Evolutionary conservation across 1,140 invertebrate genomes (phyloP).

Genomic region (Macrobrachium nipponense): DNA sequence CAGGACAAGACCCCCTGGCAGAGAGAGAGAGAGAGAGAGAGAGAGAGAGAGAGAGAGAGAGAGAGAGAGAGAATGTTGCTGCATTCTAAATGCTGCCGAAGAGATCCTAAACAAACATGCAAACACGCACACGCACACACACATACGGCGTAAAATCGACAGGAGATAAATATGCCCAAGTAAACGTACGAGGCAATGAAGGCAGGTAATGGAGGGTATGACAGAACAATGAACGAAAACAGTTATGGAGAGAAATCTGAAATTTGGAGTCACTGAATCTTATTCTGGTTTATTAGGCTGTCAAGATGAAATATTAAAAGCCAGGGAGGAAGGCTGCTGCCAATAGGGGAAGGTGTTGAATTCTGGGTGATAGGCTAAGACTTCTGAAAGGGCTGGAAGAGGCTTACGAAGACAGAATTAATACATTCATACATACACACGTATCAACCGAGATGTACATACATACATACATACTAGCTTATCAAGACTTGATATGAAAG

Average conservation of each 20-base stretch:
- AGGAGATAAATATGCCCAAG: neutral
- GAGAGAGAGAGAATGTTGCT: no score
- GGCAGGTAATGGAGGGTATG: neutral
- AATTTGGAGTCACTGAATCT: neutral
- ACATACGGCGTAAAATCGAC: neutral
- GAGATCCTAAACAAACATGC: neutral
- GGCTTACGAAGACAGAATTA: neutral
- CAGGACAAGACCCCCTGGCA: no score
- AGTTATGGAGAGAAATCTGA: neutral
- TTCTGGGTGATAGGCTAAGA: neutral
- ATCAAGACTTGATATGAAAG: neutral
- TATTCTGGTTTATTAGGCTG: no score
- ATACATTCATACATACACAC: slow-evolving; percentile 10
- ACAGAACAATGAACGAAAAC: no score
- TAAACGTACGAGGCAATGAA: neutral
- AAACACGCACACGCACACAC: neutral
- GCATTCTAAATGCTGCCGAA: neutral
- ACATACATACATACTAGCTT: slow-evolving; percentile 1
- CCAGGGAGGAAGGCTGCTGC: no score
- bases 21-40: no score
- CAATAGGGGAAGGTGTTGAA: no score
- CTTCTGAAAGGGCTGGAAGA: neutral
- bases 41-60: no score
- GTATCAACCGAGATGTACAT: neutral
- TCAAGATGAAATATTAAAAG: no score